Conservation (phyloP, 2,113 vertebrate species). For the Laticauda laticaudata region DNA sequence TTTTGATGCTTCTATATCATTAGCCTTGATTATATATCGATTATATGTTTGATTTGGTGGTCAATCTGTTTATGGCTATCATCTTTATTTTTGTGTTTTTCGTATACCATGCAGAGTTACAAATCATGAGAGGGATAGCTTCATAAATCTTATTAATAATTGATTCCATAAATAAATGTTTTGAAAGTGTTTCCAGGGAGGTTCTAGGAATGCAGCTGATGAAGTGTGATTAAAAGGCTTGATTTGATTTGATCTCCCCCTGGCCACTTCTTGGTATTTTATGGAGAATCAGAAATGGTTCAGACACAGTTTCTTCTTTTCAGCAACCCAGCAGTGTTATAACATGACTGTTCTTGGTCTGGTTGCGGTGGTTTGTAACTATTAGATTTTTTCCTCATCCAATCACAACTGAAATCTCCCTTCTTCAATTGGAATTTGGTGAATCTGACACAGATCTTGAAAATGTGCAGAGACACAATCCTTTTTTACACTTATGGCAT, state of each 20-base stretch:
- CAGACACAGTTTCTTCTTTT: background rate
- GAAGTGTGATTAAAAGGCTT: background rate
- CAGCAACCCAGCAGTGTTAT: background rate
- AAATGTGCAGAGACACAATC: background rate
- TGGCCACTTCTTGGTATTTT: background rate
- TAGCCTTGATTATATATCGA: background rate
- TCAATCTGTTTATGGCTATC: background rate
- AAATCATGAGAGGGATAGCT: background rate
- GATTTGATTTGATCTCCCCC: background rate
- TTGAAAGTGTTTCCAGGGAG: background rate
- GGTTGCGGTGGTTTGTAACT: background rate
- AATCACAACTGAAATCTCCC: background rate
- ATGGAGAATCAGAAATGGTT: background rate
- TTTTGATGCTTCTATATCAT: background rate
- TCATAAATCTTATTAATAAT: background rate
- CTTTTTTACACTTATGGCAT: background rate
- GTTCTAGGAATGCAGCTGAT: background rate
- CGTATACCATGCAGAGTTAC: background rate
- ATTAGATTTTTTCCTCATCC: background rate
- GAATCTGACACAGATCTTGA: background rate
- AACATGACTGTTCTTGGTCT: background rate
- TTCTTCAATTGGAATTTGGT: background rate
- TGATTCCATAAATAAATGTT: background rate
- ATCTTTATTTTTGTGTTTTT: background rate
- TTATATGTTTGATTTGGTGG: background rate